Evolutionary conservation across 1,140 invertebrate genomes (phyloP), one percentile per base, ranked within the genome.

Genomic region (Holcopasites calliopsidis): DNA sequence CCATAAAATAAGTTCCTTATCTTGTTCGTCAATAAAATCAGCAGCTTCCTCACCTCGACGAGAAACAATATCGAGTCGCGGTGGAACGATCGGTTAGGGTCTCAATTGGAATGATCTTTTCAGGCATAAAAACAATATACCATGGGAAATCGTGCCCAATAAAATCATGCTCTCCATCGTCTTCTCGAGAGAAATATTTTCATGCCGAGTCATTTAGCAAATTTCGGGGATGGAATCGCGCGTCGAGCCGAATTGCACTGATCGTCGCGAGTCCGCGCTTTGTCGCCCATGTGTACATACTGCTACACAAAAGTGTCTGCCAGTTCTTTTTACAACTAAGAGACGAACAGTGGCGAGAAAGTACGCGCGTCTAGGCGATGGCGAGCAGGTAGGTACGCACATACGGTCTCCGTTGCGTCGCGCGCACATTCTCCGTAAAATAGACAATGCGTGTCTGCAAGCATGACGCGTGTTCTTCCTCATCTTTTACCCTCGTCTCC

Each of bases 241-340:
- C n/a, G 49, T 23, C 13, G n/a, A 18, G 6, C 3, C 28, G 40
- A 61, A 66, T n/a, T 26, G 49, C 70, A 21, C 42, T 52, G 69
- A 82, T 82, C 81, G 65, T 40, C 42, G 28, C 35, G 28, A 73
- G 76, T 78, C 33, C 70, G 49, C 33, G 40, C 33, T 50, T 57
- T 21, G 38, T 18, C 31, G 60, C 8, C 13, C 33, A n/a, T 83
- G 77, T 83, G 38, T 68, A 62, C 35, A n/a, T n/a, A n/a, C n/a
- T n/a, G n/a, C 60, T 21, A 28, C 26, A 83, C 80, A 83, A 83
- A 79, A 57, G 80, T 83, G 80, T 83, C 82, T 62, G 71, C 35
- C 66, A 47, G 38, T 38, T 64, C 66, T 82, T 76, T 83, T 44
- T 35, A 58, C 65, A 76, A 68, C 71, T 77, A 74, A 60, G 52